Conservation (phyloP, 2,797 vertebrate species). For the Poeciliopsis paucimaculata region DNA sequence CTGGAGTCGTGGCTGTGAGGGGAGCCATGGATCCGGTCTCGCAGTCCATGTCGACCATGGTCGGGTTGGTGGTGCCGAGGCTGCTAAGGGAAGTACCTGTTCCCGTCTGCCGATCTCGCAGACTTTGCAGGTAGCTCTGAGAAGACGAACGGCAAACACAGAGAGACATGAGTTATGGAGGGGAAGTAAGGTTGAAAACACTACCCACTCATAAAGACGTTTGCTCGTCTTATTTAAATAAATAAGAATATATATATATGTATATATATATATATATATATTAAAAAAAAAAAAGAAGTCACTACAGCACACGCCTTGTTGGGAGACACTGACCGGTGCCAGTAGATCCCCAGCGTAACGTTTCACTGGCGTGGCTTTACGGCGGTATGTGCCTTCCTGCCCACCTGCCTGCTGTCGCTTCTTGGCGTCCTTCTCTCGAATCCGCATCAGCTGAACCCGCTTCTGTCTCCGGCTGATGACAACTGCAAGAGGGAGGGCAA, state of each 20-base stretch:
- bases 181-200: neutral
- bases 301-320: conserved; percentile 62
- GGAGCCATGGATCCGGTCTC: conserved; percentile 85
- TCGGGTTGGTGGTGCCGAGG: conserved; percentile 77
- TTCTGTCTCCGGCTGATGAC: conserved; percentile 85
- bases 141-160: conserved; percentile 11
- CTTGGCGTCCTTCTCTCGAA: conserved; percentile 86
- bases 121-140: conserved; percentile 90
- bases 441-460: conserved; percentile 86
- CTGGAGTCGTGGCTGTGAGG: conserved; percentile 80
- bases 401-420: conserved; percentile 82
- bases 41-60: conserved; percentile 84
- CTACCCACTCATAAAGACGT: neutral
- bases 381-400: conserved; percentile 83
- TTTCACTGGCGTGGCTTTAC: conserved; percentile 80
- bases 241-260: neutral
- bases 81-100: conserved; percentile 83
- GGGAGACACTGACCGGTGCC: conserved; percentile 85
- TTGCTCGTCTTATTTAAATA: neutral
- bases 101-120: conserved; percentile 85
- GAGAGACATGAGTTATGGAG: conserved; percentile 5
- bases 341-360: conserved; percentile 86
- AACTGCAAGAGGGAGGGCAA: conserved; percentile 59
- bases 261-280: too few relatives aligned
- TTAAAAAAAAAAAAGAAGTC: conserved; percentile 12